Evolutionary conservation across 2,888 invertebrate genomes (phyloP).

Genomic region (Eupithecia subumbrata): DNA sequence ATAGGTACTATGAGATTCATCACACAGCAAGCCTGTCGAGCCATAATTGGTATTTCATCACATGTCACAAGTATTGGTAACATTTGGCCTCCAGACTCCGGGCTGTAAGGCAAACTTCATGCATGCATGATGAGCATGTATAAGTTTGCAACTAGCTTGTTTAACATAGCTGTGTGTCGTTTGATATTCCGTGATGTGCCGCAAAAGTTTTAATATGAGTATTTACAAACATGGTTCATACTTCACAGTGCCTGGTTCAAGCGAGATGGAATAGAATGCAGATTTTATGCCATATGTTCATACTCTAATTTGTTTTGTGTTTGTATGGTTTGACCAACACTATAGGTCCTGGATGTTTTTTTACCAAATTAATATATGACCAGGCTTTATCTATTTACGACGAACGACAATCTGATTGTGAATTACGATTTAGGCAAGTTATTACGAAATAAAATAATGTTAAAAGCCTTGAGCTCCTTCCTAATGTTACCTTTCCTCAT

Average conservation of each 20-base stretch:
- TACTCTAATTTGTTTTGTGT: slow-evolving; percentile 4
- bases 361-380: slow-evolving; percentile 1
- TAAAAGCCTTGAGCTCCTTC: background rate
- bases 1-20: background rate
- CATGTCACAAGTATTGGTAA: slow-evolving; percentile 40
- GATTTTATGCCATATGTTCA: slow-evolving; percentile 21
- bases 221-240: slow-evolving; percentile 32
- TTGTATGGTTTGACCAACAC: background rate
- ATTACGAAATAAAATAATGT: background rate
- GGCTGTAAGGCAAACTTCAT: slow-evolving; percentile 60
- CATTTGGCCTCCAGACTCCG: slow-evolving; percentile 40
- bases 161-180: slow-evolving; percentile 69
- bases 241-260: background rate
- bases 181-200: slow-evolving; percentile 68
- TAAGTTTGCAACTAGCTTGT: slow-evolving; percentile 67
- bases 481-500: slow-evolving; percentile 1
- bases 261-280: slow-evolving; percentile 11
- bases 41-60: slow-evolving; percentile 26
- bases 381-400: background rate
- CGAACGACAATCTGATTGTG: background rate
- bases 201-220: slow-evolving; percentile 48
- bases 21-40: slow-evolving; percentile 10
- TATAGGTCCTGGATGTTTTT: background rate
- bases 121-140: slow-evolving; percentile 73
- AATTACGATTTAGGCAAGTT: background rate